Conservation (phyloP, 2,888 invertebrate species). For the Ctena decussata region DNA sequence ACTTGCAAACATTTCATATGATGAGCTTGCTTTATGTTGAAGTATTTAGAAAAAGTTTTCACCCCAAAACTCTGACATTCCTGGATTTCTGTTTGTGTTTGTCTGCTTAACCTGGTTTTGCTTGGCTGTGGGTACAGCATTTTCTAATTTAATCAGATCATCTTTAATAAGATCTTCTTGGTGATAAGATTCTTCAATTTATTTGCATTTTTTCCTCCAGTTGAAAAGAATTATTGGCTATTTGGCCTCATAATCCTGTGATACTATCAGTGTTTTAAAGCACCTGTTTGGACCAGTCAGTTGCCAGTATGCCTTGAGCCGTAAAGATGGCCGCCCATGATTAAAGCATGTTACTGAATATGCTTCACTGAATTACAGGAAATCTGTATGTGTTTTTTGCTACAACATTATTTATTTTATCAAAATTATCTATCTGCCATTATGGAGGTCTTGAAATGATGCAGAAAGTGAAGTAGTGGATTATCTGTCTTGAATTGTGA, state of each 20-base stretch:
- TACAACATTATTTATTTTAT: too few species aligned
- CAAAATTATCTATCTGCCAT: too few species aligned
- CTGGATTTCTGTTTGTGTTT: too few species aligned
- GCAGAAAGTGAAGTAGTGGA: too few species aligned
- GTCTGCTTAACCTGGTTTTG: background rate
- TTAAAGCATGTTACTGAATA: conserved; percentile 18
- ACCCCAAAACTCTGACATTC: too few species aligned
- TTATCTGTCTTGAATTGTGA: too few species aligned
- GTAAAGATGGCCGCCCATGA: conserved; percentile 63
- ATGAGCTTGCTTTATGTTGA: too few species aligned
- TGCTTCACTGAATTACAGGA: background rate
- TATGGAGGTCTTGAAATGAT: too few species aligned
- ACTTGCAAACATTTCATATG: too few species aligned
- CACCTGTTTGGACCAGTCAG: conserved; percentile 62
- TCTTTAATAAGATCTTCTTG: background rate
- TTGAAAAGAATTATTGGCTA: background rate
- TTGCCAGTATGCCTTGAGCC: conserved; percentile 40
- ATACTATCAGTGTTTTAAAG: background rate
- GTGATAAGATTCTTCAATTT: background rate
- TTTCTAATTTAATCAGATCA: conserved; percentile 4
- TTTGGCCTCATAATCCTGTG: background rate
- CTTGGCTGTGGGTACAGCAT: background rate
- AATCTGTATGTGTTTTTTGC: background rate
- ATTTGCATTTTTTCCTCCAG: background rate
- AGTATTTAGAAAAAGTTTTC: too few species aligned